phyloP scores from a whole-genome alignment of 2,113 vertebrate genomes.

The Cottus gobio region DNA sequence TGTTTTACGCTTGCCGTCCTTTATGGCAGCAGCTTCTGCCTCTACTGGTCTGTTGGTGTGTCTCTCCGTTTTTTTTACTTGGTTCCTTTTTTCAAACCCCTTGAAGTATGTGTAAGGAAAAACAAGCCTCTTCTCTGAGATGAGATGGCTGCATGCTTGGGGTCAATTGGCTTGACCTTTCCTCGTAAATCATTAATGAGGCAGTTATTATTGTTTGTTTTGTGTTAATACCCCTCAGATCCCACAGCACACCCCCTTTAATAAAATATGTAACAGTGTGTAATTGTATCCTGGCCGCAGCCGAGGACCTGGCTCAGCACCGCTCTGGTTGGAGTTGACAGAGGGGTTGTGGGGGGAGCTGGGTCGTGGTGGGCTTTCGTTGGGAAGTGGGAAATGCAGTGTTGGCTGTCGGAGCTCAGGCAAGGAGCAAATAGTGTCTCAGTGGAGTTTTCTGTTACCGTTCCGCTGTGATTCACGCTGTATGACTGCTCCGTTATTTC shows the following conservation, averaged over 20 bases:
- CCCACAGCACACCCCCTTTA: constrained; percentile 33
- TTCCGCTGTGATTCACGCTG: constrained; percentile 58
- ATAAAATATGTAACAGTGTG: constrained; percentile 64
- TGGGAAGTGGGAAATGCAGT: constrained; percentile 42
- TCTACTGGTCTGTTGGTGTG: constrained; percentile 31
- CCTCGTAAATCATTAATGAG: constrained; percentile 63
- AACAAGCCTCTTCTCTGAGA: constrained; percentile 31
- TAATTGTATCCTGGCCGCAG: constrained; percentile 61
- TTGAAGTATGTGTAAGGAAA: constrained; percentile 35
- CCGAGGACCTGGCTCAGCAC: constrained; percentile 36
- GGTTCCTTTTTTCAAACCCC: constrained; percentile 26
- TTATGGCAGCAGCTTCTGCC: constrained; percentile 9
- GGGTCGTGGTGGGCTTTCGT: constrained; percentile 28
- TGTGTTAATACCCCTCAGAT: constrained; percentile 45
- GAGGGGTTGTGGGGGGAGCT: constrained; percentile 37
- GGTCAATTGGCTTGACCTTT: constrained; percentile 56
- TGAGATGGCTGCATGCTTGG: constrained; percentile 34
- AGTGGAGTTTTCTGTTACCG: constrained; percentile 58
- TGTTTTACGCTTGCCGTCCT: constrained; percentile 43
- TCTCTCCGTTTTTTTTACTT: constrained; percentile 6
- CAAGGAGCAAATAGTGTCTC: constrained; percentile 44
- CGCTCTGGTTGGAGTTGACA: constrained; percentile 25
- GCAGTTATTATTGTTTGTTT: constrained; percentile 58
- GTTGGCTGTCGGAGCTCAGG: constrained; percentile 42
- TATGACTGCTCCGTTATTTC: constrained; percentile 59